phyloP scores from a whole-genome alignment of 2,113 vertebrate species.

The Nematolebias whitei region DNA sequence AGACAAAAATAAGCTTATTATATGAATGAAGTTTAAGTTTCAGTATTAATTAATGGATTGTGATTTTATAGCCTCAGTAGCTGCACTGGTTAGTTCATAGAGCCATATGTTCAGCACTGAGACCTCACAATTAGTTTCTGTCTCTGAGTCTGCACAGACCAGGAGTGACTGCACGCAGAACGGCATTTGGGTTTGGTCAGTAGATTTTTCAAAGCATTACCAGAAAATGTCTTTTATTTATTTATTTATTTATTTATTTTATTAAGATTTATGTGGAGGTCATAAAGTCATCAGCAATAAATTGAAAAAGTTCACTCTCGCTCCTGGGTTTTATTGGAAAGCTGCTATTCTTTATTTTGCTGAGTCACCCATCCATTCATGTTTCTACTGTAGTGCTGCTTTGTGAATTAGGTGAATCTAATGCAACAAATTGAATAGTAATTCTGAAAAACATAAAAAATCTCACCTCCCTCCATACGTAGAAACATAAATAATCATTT shows the following conservation, averaged over 20 bases:
- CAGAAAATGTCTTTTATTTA: not conserved
- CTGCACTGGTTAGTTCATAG: slow-evolving; percentile 26
- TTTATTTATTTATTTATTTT: not conserved
- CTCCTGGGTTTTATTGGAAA: slow-evolving; percentile 2
- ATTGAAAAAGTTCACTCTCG: slow-evolving; percentile 21
- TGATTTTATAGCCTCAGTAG: slow-evolving; percentile 37
- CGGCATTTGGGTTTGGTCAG: not conserved
- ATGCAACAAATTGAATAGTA: not conserved
- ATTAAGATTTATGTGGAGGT: slow-evolving; percentile 7
- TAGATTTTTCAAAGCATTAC: not conserved
- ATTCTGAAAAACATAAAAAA: not conserved
- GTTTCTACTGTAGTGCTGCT: not conserved
- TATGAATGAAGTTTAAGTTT: slow-evolving; percentile 56
- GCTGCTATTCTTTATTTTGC: not conserved
- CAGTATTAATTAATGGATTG: slow-evolving; percentile 49
- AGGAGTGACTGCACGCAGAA: slow-evolving; percentile 13
- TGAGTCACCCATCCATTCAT: too few species aligned
- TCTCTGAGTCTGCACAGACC: slow-evolving; percentile 27
- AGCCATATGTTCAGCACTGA: slow-evolving; percentile 44
- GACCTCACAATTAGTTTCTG: slow-evolving; percentile 42
- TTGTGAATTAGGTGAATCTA: not conserved
- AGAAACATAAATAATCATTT: not conserved
- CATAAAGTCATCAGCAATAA: slow-evolving; percentile 18
- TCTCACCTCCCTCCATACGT: too few species aligned
- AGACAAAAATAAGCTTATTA: slow-evolving; percentile 32